Conservation (phyloP, 2,797 vertebrate genomes). For the Aulostomus chinensis region DNA sequence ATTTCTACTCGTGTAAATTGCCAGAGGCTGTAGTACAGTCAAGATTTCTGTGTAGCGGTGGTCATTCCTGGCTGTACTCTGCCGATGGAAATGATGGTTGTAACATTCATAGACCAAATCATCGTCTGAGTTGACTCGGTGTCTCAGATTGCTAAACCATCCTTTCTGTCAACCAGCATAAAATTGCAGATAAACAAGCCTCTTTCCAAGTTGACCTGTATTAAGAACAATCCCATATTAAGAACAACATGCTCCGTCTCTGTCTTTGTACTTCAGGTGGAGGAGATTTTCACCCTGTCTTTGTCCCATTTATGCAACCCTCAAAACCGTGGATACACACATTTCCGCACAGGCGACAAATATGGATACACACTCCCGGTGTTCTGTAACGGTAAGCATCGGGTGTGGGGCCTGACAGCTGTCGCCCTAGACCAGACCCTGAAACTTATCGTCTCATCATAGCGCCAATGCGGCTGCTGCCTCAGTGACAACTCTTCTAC, state of each 20-base stretch:
- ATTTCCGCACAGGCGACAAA: conserved; percentile 80
- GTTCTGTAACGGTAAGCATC: conserved; percentile 85
- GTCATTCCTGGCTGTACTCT: too few relatives aligned
- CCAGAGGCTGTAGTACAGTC: too few relatives aligned
- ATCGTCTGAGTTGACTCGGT: too few relatives aligned
- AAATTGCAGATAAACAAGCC: too few relatives aligned
- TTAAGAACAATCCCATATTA: too few relatives aligned
- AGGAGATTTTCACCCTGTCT: conserved; percentile 87
- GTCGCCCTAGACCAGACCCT: conserved; percentile 83
- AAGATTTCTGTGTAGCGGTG: too few relatives aligned
- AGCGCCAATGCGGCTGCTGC: conserved; percentile 11
- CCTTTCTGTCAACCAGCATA: too few relatives aligned
- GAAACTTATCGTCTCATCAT: conserved; percentile 70
- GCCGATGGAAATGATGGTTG: too few relatives aligned
- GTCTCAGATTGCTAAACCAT: too few relatives aligned
- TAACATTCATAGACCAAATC: too few relatives aligned
- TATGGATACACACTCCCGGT: conserved; percentile 88
- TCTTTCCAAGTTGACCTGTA: too few relatives aligned
- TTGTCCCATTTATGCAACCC: conserved; percentile 83
- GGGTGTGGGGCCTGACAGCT: conserved; percentile 92
- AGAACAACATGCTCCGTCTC: background rate
- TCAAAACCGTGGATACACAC: conserved; percentile 88
- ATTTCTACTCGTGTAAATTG: background rate
- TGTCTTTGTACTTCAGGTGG: conserved; percentile 78
- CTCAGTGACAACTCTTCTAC: background rate